Conservation (phyloP, 2,888 invertebrate species). For the Athripsodes cinereus region DNA sequence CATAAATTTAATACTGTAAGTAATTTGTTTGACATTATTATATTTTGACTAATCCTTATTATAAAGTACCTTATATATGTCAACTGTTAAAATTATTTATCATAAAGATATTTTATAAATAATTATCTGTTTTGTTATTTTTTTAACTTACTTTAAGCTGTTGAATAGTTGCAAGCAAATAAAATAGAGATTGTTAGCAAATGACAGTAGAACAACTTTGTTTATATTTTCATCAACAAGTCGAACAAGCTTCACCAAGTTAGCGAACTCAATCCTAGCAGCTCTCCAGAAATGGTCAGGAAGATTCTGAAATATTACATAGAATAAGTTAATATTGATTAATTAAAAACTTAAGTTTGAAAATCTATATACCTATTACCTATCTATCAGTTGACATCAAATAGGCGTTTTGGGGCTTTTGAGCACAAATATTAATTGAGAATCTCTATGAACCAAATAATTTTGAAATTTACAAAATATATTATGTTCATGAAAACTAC, state of each 20-base stretch:
- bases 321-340: too few relatives aligned
- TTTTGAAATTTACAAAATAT: too few relatives aligned
- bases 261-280: conserved; percentile 59
- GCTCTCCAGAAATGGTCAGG: conserved; percentile 58
- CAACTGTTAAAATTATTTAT: background rate
- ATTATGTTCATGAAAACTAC: too few relatives aligned
- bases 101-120: background rate
- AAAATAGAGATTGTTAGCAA: conserved; percentile 66
- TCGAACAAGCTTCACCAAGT: conserved; percentile 54
- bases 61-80: background rate
- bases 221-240: conserved; percentile 56
- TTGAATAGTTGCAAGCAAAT: conserved; percentile 67
- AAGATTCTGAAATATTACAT: conserved; percentile 35
- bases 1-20: too few relatives aligned
- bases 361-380: too few relatives aligned
- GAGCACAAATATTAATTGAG: too few relatives aligned
- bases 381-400: too few relatives aligned
- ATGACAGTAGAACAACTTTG: conserved; percentile 58
- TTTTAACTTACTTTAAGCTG: conserved; percentile 51
- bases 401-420: too few relatives aligned
- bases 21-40: too few relatives aligned
- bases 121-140: background rate
- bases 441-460: too few relatives aligned
- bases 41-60: too few relatives aligned
- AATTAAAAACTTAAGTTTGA: too few relatives aligned